Base-by-base conservation (phyloP, 2,797 vertebrate genomes). In the Enteromius fasciolatus region DNA sequence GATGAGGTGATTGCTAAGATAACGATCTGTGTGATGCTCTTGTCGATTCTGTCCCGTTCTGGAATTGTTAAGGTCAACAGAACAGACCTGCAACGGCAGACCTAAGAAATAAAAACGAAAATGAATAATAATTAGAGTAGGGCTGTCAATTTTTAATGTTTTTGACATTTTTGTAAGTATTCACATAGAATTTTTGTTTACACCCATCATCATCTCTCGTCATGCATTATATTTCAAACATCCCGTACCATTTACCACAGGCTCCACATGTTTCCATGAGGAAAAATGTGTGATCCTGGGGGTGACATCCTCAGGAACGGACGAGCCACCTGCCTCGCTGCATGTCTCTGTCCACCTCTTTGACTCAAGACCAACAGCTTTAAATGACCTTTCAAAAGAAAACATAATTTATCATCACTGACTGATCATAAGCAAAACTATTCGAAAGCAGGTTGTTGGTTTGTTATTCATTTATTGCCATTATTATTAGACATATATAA, bases 11-110 rank as follows among this genome's bases (percentile, higher is more conserved):
- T 96, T 87, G 0, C 91, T 93, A 25, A 94, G 94, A 78, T 91
- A 97, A 61, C 92, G 90, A 2, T 96, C 74, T 0, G 96, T 97
- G 91, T 94, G 95, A 84, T 97, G 96, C 54, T 92, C 89, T 1
- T 12, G 87, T 3, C 94, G 94, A 80, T 95, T 97, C 69, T 83
- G 83, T 2, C 91, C 93, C 0, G 85, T 90, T 50, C 93, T 93
- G 11, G 86, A 81, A 25, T 94, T 93, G 88, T 96, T 90, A 86
- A 97, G 90, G 84, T 97, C 94, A 50, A 97, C 88, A 0, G 93
- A 94, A 1, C 31, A 84, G 75, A 97, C 94, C 2, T 90, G 90
- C 81, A 97, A 91, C 81, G 93, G 90, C 23, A 91, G 89, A n/a
- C 92, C 96, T 97, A 92, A 20, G 86, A 82, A 63, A 83, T 48